A percentile compares a stretch with the other conserved stretches of the same genome.
These are phyloP conservation scores for Rhagonycha fulva DNA, from an alignment of 2,888 invertebrate genomes.

Conservation along the genomic window DNA sequence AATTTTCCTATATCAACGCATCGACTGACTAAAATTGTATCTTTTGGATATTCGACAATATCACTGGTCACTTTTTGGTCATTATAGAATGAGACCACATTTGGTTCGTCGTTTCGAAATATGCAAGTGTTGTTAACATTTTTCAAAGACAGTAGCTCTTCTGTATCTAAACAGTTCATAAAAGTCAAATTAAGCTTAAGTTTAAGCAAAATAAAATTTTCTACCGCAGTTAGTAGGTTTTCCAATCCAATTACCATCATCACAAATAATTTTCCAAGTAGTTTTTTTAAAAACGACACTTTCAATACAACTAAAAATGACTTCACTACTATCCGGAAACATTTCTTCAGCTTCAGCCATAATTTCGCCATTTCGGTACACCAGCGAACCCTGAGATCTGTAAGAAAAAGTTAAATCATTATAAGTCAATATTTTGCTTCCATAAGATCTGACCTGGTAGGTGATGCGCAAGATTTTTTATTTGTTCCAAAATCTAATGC, in stretches of 20 bases:
- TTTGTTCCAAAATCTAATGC: constrained; percentile 57
- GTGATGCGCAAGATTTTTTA: constrained; percentile 65
- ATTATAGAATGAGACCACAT: constrained; percentile 81
- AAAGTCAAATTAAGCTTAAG: neutral
- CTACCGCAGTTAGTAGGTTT: constrained; percentile 79
- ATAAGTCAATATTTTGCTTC: neutral
- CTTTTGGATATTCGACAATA: constrained; percentile 77
- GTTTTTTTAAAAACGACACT: constrained; percentile 81
- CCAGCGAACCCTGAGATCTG: constrained; percentile 77
- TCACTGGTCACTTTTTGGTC: constrained; percentile 78
- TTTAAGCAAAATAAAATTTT: neutral
- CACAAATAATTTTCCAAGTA: constrained; percentile 84
- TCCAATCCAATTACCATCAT: constrained; percentile 84
- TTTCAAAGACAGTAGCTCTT: constrained; percentile 45
- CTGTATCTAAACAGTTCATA: constrained; percentile 42
- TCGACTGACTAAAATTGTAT: constrained; percentile 62
- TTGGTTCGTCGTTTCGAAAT: constrained; percentile 76
- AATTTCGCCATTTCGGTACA: constrained; percentile 74
- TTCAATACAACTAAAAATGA: constrained; percentile 82
- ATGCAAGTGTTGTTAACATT: constrained; percentile 68
- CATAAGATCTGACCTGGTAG: constrained; percentile 63
- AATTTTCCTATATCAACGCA: constrained; percentile 88
- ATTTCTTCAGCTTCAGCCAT: constrained; percentile 67
- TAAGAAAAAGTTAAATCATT: neutral
- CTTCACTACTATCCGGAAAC: constrained; percentile 82